Conservation (phyloP, 2,888 invertebrate genomes). For the Epirrhoe alternata region DNA sequence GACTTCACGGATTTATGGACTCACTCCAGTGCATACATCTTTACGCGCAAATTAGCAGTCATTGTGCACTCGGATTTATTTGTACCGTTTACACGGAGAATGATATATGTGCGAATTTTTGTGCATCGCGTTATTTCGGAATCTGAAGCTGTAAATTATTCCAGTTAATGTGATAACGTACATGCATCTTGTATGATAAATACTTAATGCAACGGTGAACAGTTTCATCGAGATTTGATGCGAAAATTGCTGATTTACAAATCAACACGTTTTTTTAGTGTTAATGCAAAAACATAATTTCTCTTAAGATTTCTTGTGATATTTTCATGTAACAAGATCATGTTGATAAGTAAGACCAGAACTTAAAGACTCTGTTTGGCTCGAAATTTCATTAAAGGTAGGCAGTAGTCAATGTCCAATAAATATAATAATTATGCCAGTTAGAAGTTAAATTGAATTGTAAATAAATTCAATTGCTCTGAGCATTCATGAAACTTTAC, state of each 20-base stretch:
- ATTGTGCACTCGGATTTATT: conserved; percentile 81
- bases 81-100: conserved; percentile 63
- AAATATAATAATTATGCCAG: too few species aligned
- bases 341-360: too few species aligned
- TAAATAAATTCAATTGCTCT: background rate
- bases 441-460: background rate
- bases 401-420: too few species aligned
- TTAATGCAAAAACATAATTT: background rate
- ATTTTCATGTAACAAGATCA: too few species aligned
- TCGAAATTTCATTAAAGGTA: too few species aligned
- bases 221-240: conserved; percentile 18
- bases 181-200: conserved; percentile 28
- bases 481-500: background rate
- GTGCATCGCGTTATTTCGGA: conserved; percentile 47
- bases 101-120: conserved; percentile 79
- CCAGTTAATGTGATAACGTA: conserved; percentile 35
- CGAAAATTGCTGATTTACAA: conserved; percentile 13
- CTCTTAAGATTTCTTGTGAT: background rate
- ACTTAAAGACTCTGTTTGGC: too few species aligned
- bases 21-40: conserved; percentile 78
- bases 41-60: conserved; percentile 84
- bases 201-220: conserved; percentile 25
- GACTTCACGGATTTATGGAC: conserved; percentile 81
- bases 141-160: conserved; percentile 38
- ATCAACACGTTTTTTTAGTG: conserved; percentile 16